Evolutionary conservation across 2,888 invertebrate genomes (phyloP).

Genomic region (Pterostichus madidus): DNA sequence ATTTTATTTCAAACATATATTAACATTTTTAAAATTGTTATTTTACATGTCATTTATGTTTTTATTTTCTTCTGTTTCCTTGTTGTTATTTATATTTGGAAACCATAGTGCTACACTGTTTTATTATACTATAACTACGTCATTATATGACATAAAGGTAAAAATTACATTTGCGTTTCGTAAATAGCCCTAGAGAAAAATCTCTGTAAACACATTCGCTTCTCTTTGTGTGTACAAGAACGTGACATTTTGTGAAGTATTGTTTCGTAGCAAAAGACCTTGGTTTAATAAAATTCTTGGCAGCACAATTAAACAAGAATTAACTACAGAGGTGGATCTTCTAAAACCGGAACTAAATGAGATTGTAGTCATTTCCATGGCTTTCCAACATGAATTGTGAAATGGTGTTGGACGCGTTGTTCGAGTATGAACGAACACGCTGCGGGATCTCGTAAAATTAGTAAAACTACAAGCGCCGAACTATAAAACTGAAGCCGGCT

Average conservation of each 20-base stretch:
- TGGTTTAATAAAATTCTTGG: conserved; percentile 25
- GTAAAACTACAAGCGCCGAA: conserved; percentile 65
- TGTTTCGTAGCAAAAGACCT: conserved; percentile 18
- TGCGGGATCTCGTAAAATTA: conserved; percentile 65
- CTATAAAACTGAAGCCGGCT: conserved; percentile 66
- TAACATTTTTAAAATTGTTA: too few species aligned
- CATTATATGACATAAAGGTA: too few species aligned
- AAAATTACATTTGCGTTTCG: too few species aligned
- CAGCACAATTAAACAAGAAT: conserved; percentile 35
- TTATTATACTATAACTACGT: too few species aligned
- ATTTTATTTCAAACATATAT: too few species aligned
- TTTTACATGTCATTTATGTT: too few species aligned
- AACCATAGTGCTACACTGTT: too few species aligned
- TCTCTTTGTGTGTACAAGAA: not conserved
- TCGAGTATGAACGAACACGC: conserved; percentile 58
- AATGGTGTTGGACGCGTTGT: conserved; percentile 53
- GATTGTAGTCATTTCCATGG: conserved; percentile 59
- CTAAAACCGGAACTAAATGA: conserved; percentile 51
- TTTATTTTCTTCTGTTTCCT: too few species aligned
- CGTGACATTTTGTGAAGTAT: not conserved
- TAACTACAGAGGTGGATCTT: conserved; percentile 39
- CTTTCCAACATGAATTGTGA: conserved; percentile 63
- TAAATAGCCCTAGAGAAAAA: too few species aligned
- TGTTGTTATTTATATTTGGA: too few species aligned
- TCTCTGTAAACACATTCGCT: too few species aligned